phyloP scores from a whole-genome alignment of 2,113 vertebrate genomes.

The Gorsachius goisagi region DNA sequence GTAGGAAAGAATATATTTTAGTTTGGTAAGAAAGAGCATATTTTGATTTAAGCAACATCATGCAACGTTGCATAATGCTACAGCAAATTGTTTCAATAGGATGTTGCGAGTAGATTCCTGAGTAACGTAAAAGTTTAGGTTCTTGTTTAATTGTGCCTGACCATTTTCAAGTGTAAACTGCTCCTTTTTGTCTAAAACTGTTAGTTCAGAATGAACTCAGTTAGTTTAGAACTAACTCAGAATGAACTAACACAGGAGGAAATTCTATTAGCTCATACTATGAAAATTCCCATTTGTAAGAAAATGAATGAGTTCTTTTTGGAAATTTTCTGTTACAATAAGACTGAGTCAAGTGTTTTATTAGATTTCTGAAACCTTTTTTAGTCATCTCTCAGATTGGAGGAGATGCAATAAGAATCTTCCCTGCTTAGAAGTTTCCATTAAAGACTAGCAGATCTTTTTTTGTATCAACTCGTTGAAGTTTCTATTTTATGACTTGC shows the following conservation, averaged over 20 bases:
- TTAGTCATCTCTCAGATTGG: not conserved
- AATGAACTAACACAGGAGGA: constrained; percentile 25
- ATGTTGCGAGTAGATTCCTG: not conserved
- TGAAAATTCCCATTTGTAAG: constrained; percentile 37
- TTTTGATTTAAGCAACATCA: not conserved
- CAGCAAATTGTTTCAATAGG: not conserved
- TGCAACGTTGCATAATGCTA: not conserved
- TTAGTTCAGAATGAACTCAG: constrained; percentile 41
- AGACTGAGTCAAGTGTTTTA: not conserved
- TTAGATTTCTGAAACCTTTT: not conserved
- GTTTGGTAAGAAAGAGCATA: not conserved
- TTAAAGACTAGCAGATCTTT: not conserved
- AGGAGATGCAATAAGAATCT: not conserved
- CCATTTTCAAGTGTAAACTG: constrained; percentile 28
- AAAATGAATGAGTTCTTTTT: constrained; percentile 25
- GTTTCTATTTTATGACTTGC: constrained; percentile 25
- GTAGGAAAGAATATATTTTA: not conserved
- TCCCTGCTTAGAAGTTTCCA: not conserved
- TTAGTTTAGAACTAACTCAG: not conserved
- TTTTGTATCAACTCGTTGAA: not conserved
- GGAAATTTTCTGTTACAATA: not conserved
- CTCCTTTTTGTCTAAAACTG: not conserved
- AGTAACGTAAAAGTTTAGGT: not conserved
- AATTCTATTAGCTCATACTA: constrained; percentile 15
- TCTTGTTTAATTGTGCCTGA: not conserved